Conservation (phyloP, 2,797 vertebrate species). For the Thripadectes ignobilis region DNA sequence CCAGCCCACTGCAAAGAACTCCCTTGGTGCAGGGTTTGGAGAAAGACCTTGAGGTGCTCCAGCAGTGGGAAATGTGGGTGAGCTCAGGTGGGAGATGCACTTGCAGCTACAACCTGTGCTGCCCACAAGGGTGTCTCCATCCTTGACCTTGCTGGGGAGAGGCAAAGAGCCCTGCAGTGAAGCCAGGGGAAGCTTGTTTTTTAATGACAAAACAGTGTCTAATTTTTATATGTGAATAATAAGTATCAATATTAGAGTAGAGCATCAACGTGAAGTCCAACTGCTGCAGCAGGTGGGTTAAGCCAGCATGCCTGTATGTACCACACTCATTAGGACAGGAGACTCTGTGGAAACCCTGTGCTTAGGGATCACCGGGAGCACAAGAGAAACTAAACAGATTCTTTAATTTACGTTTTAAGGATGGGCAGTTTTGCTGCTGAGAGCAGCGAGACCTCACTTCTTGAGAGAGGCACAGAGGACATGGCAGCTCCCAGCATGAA, state of each 20-base stretch:
- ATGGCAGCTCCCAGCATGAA: background rate
- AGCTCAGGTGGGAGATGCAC: background rate
- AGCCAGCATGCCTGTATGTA: background rate
- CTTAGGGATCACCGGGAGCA: background rate
- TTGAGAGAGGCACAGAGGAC: background rate
- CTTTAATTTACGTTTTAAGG: background rate
- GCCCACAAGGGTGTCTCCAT: background rate
- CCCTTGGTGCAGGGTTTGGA: background rate
- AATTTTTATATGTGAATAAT: background rate
- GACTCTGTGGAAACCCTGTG: background rate
- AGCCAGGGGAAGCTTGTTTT: background rate
- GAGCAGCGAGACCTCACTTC: rapidly evolving
- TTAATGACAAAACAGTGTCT: background rate
- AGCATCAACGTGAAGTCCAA: background rate
- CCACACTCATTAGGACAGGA: background rate
- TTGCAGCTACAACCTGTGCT: background rate
- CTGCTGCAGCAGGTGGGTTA: background rate
- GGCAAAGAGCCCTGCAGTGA: background rate
- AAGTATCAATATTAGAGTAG: background rate
- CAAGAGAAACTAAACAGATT: background rate
- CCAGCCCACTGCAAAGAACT: background rate
- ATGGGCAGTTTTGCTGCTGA: background rate
- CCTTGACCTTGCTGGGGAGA: background rate
- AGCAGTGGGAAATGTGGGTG: rapidly evolving
- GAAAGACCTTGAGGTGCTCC: background rate